Base-by-base conservation (phyloP, 2,113 vertebrate genomes). In the Nyctereutes procyonoides region DNA sequence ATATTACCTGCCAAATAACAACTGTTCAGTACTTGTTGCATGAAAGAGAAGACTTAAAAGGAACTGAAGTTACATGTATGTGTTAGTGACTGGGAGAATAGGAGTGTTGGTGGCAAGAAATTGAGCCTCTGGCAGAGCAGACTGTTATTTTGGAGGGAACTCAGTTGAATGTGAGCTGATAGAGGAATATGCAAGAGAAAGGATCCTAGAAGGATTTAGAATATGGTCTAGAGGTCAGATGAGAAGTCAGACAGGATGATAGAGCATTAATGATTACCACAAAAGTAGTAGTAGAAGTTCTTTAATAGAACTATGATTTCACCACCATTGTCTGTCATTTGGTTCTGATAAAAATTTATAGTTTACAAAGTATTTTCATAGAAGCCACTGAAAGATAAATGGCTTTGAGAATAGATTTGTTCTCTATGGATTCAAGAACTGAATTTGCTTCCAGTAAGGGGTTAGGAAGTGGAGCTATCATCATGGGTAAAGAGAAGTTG, bases 361-460 rank as follows among this genome's bases (percentile, higher is more conserved):
- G 3, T 48, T 93, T 87, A 69, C 32, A 56, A 93, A 93, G 20
- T 84, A 1, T 74, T 58, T 88, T 92, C 35, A 92, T 30, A 73
- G 43, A 88, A 94, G 32, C 30, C 62, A 79, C 32, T 51, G 6
- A 88, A 92, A 79, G 35, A 43, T 56, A 94, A 94, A 87, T 96
- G 58, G 30, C 88, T 88, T 82, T 88, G 62, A 94, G 51, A 86
- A 22, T 77, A 20, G 16, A 71, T 82, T 19, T 95, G 19, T 4
- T 90, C 26, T 81, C 63, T 93, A 30, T 35, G 56, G 26, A 89
- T 19, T 85, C 13, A 65, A 24, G 30, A 85, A 55, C 22, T 85
- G 48, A 86, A 73, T 81, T 89, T 93, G 30, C 51, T 81, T 85
- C 32, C 56, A 81, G 4, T 28, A 74, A 88, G 1, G 3, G 48